phyloP scores from a whole-genome alignment of 2,113 vertebrate genomes.

The Gallinago jamesoni region DNA sequence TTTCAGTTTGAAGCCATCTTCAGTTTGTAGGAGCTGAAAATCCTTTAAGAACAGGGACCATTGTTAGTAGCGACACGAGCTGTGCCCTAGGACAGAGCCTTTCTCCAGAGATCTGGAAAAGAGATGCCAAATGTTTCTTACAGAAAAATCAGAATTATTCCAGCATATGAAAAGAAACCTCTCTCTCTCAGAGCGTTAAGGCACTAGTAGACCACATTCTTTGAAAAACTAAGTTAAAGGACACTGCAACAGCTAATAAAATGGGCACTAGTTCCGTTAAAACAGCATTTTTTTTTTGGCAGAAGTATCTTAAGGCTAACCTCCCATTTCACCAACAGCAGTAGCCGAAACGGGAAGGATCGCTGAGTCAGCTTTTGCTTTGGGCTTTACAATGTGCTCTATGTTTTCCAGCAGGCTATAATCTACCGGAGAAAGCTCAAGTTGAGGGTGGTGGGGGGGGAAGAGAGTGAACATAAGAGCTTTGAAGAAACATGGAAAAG shows the following conservation, averaged over 20 bases:
- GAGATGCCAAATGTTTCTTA: background rate
- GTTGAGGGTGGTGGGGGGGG: too few species aligned
- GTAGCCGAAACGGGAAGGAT: background rate
- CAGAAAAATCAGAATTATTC: background rate
- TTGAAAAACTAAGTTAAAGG: background rate
- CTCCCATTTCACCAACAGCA: slow-evolving; percentile 1
- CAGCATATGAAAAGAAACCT: background rate
- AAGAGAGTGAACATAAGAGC: background rate
- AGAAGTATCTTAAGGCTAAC: slow-evolving; percentile 39
- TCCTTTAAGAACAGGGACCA: background rate
- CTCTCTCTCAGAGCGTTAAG: background rate
- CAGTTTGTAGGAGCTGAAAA: background rate
- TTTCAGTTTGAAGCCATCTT: background rate
- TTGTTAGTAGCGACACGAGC: rapidly evolving
- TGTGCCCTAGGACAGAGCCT: background rate
- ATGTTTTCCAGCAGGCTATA: slow-evolving; percentile 36
- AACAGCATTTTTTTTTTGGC: slow-evolving; percentile 37
- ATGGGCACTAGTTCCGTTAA: background rate
- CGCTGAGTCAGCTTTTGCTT: slow-evolving; percentile 32
- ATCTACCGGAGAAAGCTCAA: background rate
- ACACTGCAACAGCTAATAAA: slow-evolving; percentile 29
- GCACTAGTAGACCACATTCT: background rate
- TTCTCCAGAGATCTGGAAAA: background rate
- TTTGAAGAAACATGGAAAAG: background rate
- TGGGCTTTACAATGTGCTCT: slow-evolving; percentile 38